Conservation (phyloP, 2,888 invertebrate species). For the Emesis furor region DNA sequence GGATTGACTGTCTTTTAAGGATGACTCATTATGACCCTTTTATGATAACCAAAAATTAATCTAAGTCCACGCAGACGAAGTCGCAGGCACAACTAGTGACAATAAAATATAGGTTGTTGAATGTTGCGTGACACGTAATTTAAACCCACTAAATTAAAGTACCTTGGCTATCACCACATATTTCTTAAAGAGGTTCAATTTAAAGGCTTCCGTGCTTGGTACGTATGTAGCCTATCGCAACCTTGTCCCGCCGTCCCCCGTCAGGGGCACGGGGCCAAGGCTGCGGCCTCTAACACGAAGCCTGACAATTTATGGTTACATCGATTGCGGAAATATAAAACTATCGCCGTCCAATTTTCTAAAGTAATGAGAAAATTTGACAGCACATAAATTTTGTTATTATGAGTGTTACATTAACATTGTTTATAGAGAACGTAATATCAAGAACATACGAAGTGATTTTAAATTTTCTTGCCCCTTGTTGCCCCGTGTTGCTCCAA, state of each 20-base stretch:
- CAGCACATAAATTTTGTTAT: neutral
- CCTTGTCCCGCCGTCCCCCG: slow-evolving; percentile 9
- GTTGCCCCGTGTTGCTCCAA: too few relatives aligned
- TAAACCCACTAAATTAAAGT: slow-evolving; percentile 5
- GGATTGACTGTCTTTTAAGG: too few relatives aligned
- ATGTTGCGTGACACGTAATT: neutral
- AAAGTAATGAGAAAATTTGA: slow-evolving; percentile 15
- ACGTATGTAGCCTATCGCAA: neutral
- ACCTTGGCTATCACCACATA: neutral
- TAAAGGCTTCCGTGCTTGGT: slow-evolving; percentile 13
- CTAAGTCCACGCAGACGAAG: too few relatives aligned
- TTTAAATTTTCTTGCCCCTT: neutral
- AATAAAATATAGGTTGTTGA: neutral
- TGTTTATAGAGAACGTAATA: neutral
- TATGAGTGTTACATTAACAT: too few relatives aligned
- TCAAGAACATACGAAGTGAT: neutral
- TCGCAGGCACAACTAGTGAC: neutral
- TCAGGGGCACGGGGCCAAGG: slow-evolving; percentile 63
- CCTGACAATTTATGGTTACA: slow-evolving; percentile 35
- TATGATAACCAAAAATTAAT: too few relatives aligned
- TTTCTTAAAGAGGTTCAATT: neutral
- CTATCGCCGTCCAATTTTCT: slow-evolving; percentile 18
- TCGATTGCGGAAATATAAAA: slow-evolving; percentile 30
- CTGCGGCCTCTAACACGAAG: slow-evolving; percentile 78
- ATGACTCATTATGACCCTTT: too few relatives aligned